Evolutionary conservation across 2,888 invertebrate species (phyloP).

Genomic region (Spicauda simplicius): DNA sequence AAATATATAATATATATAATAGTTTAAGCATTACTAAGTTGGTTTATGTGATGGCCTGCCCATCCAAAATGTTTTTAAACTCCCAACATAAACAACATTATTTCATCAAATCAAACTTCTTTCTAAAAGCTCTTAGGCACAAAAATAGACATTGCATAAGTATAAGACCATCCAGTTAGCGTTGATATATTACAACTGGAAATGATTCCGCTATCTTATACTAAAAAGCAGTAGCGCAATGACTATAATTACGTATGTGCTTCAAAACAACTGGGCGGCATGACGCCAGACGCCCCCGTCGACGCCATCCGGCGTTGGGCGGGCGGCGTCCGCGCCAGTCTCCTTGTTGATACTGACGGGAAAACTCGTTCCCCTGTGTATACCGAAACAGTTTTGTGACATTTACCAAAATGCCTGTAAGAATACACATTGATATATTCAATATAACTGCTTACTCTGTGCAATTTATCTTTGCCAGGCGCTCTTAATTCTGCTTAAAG

Average conservation of each 20-base stretch:
- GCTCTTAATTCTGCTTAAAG: not conserved
- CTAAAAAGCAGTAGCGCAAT: conserved; percentile 46
- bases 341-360: conserved; percentile 63
- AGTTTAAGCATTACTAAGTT: no score
- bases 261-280: conserved; percentile 48
- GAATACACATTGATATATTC: conserved; percentile 48
- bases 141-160: conserved; percentile 24
- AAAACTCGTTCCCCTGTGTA: conserved; percentile 61
- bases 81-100: not conserved
- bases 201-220: conserved; percentile 36
- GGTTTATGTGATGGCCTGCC: no score
- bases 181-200: conserved; percentile 40
- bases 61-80: no score
- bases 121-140: not conserved
- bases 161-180: conserved; percentile 28
- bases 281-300: conserved; percentile 57
- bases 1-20: no score
- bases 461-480: conserved; percentile 19
- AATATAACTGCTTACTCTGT: conserved; percentile 21
- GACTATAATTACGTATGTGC: conserved; percentile 48
- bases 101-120: not conserved
- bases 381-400: conserved; percentile 56
- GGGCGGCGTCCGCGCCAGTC: conserved; percentile 72
- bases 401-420: conserved; percentile 71
- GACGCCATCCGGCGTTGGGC: conserved; percentile 61